These are phyloP conservation scores for Campoplex capitator DNA, from an alignment of 2,888 invertebrate genomes.

Conservation along the genomic window DNA sequence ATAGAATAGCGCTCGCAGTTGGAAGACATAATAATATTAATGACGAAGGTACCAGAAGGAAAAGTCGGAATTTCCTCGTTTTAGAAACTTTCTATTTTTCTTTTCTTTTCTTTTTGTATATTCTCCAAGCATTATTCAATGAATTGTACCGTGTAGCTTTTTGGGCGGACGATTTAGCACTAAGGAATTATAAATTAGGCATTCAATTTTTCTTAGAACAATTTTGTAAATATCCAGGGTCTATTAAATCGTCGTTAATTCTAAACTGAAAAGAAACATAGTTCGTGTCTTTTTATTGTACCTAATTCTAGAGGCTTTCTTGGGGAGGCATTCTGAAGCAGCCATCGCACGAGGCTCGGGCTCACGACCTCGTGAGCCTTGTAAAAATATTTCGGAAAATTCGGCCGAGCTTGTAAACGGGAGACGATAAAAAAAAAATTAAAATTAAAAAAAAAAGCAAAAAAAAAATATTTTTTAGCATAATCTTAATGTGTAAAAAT, in stretches of 20 bases:
- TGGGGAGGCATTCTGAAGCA: not conserved
- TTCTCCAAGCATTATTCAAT: constrained; percentile 63
- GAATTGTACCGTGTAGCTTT: constrained; percentile 67
- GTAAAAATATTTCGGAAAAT: constrained; percentile 7
- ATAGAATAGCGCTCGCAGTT: constrained; percentile 45
- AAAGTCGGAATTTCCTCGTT: constrained; percentile 32
- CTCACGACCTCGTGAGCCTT: not conserved
- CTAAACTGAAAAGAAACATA: constrained; percentile 55
- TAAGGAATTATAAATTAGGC: constrained; percentile 69
- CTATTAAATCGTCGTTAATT: constrained; percentile 73
- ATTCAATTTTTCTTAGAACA: constrained; percentile 69
- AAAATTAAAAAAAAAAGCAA: not conserved
- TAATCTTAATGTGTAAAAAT: constrained; percentile 16
- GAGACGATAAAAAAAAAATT: constrained; percentile 10
- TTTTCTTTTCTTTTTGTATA: constrained; percentile 64
- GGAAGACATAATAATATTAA: not conserved
- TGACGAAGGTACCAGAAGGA: not conserved
- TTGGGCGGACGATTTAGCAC: constrained; percentile 69
- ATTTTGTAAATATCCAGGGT: constrained; percentile 72
- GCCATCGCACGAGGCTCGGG: not conserved
- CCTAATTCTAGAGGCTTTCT: constrained; percentile 35
- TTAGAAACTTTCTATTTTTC: constrained; percentile 18
- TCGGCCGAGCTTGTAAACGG: not conserved
- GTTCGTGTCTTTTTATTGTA: constrained; percentile 60
- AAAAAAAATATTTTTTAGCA: not conserved